A percentile compares a stretch with the other conserved stretches of the same genome.
Evolutionary conservation across 2,113 vertebrate species (phyloP).

Genomic region (Bothrops jararaca): DNA sequence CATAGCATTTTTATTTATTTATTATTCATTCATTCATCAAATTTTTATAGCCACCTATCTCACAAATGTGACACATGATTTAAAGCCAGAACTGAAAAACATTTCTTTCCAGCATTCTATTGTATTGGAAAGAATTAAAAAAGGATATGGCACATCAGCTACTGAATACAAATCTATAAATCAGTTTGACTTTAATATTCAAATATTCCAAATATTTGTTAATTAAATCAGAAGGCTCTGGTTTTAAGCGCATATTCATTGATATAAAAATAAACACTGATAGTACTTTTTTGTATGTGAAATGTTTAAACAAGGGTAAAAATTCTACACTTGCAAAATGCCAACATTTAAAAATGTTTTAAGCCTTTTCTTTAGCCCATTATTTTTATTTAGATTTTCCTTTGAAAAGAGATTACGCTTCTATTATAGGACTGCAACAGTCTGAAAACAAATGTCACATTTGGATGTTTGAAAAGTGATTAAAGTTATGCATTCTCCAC

Average conservation of each 20-base stretch:
- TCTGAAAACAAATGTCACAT: not conserved
- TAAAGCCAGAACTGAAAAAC: not conserved
- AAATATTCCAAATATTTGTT: not conserved
- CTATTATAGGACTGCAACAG: not conserved
- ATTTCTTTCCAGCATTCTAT: not conserved
- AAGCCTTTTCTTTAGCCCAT: not conserved
- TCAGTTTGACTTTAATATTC: not conserved
- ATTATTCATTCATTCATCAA: not conserved
- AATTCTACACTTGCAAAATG: not conserved
- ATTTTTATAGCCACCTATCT: not conserved
- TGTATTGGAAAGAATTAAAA: not conserved
- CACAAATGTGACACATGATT: not conserved
- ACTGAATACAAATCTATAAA: constrained; percentile 1
- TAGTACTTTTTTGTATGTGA: not conserved
- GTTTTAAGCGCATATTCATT: not conserved
- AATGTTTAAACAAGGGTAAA: not conserved
- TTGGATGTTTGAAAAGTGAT: not conserved
- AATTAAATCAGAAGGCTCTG: not conserved
- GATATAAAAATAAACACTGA: not conserved
- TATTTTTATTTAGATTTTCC: not conserved
- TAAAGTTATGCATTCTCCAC: not conserved
- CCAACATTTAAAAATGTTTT: not conserved
- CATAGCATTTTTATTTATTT: not conserved
- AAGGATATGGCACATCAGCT: not conserved
- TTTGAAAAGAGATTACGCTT: not conserved